Evolutionary conservation across 2,113 vertebrate species (phyloP), one percentile per base, ranked within the genome.

Genomic region (Lasiurus borealis): DNA sequence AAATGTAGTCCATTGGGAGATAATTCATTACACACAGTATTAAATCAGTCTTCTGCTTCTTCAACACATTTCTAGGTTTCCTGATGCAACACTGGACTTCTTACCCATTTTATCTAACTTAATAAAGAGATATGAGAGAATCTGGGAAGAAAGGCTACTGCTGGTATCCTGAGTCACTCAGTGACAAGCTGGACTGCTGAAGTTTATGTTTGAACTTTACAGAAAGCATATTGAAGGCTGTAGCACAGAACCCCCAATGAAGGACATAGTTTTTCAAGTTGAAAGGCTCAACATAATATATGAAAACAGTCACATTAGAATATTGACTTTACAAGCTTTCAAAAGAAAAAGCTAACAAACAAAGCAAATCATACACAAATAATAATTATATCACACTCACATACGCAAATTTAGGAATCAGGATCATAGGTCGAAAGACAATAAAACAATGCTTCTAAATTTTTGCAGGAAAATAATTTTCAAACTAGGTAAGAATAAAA

Each of bases 401-500:
- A 29, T 6, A 64, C 12, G 31, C 62, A 68, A 84, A 87, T 23
- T 85, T 50, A 64, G n/a, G 44, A 84, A 83, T 84, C 68, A 91
- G n/a, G 83, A 73, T 40, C 19, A 1, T 27, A 62, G 62, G 13
- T 62, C 52, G 78, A 71, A 81, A 78, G 31, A 78, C 27, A 40
- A 90, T 1, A 77, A 14, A 77, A 16, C 10, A 88, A 88, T 77
- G 48, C 19, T 76, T 80, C 40, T 59, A 23, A 84, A 84, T 59
- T 77, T 72, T 27, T 84, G 19, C 29, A 71, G 72, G 21, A 90
- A 94, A 94, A 80, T 19, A 14, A 80, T 80, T 80, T 72, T 18
- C 54, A 78, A 64, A 34, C 13, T 94, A 85, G n/a, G 10, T 23
- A 85, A 85, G 44, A 78, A 71, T 40, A 78, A 94, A 90, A 90